Evolutionary conservation across 2,888 invertebrate genomes (phyloP).

Genomic region (Pristionchus arcanus): DNA sequence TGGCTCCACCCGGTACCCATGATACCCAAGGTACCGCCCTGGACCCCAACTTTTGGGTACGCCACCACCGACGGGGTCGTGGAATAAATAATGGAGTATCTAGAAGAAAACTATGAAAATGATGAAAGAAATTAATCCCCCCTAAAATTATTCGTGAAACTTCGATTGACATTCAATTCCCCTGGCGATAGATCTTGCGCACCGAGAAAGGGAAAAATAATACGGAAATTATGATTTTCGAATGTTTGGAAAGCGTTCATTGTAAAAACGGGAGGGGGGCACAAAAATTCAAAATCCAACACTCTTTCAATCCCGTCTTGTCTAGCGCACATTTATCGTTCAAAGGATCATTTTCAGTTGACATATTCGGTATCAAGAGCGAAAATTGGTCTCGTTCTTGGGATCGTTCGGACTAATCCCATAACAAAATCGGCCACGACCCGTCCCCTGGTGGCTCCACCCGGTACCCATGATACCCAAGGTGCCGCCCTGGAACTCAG

Average conservation of each 20-base stretch:
- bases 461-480: not conserved
- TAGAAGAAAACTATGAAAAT: too few species aligned
- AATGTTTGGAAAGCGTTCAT: too few species aligned
- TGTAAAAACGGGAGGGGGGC: too few species aligned
- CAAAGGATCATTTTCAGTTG: not conserved
- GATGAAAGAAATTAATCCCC: too few species aligned
- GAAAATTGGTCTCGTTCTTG: not conserved
- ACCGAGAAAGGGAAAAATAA: too few species aligned
- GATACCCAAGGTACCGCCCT: not conserved
- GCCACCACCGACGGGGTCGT: slow-evolving; percentile 1
- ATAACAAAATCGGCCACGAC: not conserved
- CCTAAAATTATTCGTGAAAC: too few species aligned
- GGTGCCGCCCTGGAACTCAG: not conserved
- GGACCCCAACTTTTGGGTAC: not conserved
- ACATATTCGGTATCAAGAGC: not conserved
- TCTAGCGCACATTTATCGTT: not conserved
- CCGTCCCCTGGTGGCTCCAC: not conserved
- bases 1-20: not conserved
- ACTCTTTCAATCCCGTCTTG: not conserved
- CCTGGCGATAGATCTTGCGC: too few species aligned
- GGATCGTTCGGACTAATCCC: not conserved
- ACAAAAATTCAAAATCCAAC: too few species aligned
- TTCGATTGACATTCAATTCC: too few species aligned
- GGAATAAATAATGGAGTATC: not conserved
- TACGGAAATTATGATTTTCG: too few species aligned